Evolutionary conservation across 2,113 vertebrate species (phyloP).

Genomic region (Garra rufa): DNA sequence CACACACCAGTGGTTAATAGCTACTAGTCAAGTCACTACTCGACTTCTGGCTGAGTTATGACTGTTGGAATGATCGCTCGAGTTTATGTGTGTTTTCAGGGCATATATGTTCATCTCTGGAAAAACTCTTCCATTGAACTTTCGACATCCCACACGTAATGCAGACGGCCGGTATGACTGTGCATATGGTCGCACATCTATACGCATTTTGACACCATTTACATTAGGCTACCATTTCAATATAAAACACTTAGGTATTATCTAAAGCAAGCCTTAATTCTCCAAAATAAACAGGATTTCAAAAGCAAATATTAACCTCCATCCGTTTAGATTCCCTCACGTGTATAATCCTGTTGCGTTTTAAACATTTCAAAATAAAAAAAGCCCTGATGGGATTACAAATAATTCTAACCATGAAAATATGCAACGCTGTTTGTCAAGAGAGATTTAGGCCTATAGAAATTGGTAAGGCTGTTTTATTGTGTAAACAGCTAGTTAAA

Average conservation of each 20-base stretch:
- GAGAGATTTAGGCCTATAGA: neutral
- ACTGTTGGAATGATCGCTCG: constrained; percentile 26
- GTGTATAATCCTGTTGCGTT: neutral
- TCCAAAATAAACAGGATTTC: neutral
- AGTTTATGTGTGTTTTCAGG: constrained; percentile 28
- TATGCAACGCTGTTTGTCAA: neutral
- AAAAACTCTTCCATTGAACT: constrained; percentile 29
- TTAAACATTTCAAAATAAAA: neutral
- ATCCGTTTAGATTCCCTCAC: neutral
- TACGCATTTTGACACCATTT: neutral
- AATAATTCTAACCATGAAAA: neutral
- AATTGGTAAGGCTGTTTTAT: neutral
- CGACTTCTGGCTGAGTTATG: constrained; percentile 1
- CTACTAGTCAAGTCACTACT: constrained; percentile 15
- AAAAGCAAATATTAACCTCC: neutral
- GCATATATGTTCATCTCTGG: constrained; percentile 16
- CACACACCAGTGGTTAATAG: neutral
- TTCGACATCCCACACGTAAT: constrained; percentile 21
- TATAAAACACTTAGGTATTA: neutral
- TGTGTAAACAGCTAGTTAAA: neutral
- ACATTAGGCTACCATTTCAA: neutral
- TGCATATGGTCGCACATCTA: neutral
- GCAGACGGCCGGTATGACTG: constrained; percentile 23
- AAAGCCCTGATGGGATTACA: neutral
- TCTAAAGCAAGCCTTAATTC: neutral